Base-by-base conservation (phyloP, 1,140 invertebrate species). In the Drosophila bipectinata region DNA sequence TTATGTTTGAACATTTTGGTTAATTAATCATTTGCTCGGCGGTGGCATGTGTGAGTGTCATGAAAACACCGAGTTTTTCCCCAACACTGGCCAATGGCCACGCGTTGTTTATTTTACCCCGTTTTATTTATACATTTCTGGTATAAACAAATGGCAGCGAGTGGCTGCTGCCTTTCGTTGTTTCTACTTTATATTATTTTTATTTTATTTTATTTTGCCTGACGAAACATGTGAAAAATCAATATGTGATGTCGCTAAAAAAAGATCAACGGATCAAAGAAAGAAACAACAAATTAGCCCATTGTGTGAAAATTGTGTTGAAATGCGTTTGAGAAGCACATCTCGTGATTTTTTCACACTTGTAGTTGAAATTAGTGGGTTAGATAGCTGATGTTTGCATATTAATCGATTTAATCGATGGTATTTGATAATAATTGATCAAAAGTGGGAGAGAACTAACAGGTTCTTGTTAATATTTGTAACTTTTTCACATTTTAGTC, bases 191-290 rank as follows among this genome's bases (percentile, higher is more conserved):
- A 5, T 26, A 6, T 18, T 18, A 18, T 18, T 18, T 26, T 26
- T 26, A 28, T 28, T 64, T 74, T 48, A 71, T 76, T 79, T 72
- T 76, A 56, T 78, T 79, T 67, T 45, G 47, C 61, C 72, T 77
- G 67, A 72, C 72, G 77, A 82, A 85, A 85, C 78, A 87, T 75
- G 69, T 75, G 69, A 87, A 82, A 85, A 81, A 71, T 81, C 51
- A 81, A 87, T 87, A 72, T 78, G 54, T 67, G 72, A 67, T 74
- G 59, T 63, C 49, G 57, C 81, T 64, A 74, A 81, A 75, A 79
- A 47, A 60, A 72, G 51, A 57, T 49, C 30, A 54, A 39, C 44
- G 47, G 66, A 44, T 56, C 28, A n/a, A 18, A 26, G 44, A 34
- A 30, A 51, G 48, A 6, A 55, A 37, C 44, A 53, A 47, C 32